Base-by-base conservation (phyloP, 1,140 invertebrate species). In the Sitobion miscanthi region DNA sequence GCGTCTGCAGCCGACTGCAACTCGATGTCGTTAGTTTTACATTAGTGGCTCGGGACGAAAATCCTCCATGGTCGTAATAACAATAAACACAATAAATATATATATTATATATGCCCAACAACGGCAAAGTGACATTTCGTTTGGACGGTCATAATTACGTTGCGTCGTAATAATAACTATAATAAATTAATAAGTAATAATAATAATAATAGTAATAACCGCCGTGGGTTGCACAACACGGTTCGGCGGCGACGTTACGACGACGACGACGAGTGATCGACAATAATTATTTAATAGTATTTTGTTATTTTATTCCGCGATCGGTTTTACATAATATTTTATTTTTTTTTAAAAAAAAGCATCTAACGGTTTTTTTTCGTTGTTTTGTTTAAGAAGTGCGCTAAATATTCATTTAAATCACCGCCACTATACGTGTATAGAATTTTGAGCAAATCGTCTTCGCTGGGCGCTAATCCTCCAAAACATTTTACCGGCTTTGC, bases 21-120 rank as follows among this genome's bases (percentile, higher is more conserved):
- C 62, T 77, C 30, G 20, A 25, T 42, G 82, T 85, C 42, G 83
- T 85, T 85, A 85, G 42, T 87, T 87, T 87, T 87, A 87, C 86
- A n/a, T 87, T 49, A 87, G 47, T 85, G 86, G 30, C 23, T 85
- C 47, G 30, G 45, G 86, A 87, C 86, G 49, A 87, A 30, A 52
- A 87, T 87, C 30, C 45, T 45, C 14, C 52, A n/a, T 35, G 17
- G 86, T 49, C 30, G 9, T 85, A 85, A 87, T 49, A 87, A 52
- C 86, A 87, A 87, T 87, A 87, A 49, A 87, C 30, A n/a, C 45
- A 38, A 38, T 69, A 69, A 14, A 69, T 30, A 4, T 69, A 23
- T 23, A 54, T 77, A 14, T n/a, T 7, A 23, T 69, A 0, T 77
- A n/a, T 77, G n/a, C n/a, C 62, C 30, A n/a, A 77, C 62, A 77